phyloP scores from a whole-genome alignment of 2,888 invertebrate species.

The Lithosia quadra region DNA sequence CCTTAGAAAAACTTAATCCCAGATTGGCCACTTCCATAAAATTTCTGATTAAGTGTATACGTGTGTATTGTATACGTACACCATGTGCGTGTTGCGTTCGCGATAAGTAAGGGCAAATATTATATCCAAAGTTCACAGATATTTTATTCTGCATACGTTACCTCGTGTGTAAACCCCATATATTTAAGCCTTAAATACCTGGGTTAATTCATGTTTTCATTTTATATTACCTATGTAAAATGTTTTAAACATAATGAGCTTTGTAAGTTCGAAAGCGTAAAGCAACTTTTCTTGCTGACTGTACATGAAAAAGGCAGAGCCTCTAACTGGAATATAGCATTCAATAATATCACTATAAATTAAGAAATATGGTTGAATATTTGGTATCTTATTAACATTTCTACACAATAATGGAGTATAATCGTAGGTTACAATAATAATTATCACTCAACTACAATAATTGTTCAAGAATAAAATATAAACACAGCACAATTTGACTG shows the following conservation, averaged over 20 bases:
- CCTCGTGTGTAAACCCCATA: background rate
- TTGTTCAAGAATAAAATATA: conserved; percentile 69
- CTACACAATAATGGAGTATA: conserved; percentile 52
- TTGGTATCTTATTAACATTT: conserved; percentile 83
- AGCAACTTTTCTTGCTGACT: background rate
- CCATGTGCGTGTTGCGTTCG: background rate
- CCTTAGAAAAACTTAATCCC: background rate
- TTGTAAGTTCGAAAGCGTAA: background rate
- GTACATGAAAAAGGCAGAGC: conserved; percentile 56
- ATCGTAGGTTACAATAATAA: conserved; percentile 55
- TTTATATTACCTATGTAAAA: too few relatives aligned
- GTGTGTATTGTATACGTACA: background rate
- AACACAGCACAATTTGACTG: conserved; percentile 79
- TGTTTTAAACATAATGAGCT: background rate
- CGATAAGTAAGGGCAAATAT: background rate
- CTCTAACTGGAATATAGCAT: conserved; percentile 65
- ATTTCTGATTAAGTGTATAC: background rate
- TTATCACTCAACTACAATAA: conserved; percentile 67
- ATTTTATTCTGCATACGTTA: background rate
- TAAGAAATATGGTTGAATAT: conserved; percentile 72
- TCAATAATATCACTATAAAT: conserved; percentile 61
- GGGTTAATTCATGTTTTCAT: background rate
- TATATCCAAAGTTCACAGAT: background rate
- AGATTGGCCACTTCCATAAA: background rate
- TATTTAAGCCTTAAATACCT: background rate